These are phyloP conservation scores for Cantharis rustica DNA, from an alignment of 2,888 invertebrate genomes.

Conservation along the genomic window DNA sequence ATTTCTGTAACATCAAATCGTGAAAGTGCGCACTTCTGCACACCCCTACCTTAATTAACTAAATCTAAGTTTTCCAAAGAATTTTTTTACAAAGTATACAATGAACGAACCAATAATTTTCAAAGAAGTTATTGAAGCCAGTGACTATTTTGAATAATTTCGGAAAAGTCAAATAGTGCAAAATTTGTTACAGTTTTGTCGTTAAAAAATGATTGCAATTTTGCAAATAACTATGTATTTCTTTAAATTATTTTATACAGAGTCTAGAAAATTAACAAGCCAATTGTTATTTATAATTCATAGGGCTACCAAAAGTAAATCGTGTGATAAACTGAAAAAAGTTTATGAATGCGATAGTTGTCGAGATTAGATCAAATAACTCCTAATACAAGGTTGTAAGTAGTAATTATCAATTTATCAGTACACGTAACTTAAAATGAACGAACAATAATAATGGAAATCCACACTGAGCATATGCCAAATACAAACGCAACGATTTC, in stretches of 20 bases:
- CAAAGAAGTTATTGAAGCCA: too few species aligned
- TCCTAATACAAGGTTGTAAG: slow-evolving; percentile 17
- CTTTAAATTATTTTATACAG: neutral
- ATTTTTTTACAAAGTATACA: too few species aligned
- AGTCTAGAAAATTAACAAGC: neutral
- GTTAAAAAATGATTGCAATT: too few species aligned
- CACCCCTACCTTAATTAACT: too few species aligned
- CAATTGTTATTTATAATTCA: neutral
- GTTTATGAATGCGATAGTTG: slow-evolving; percentile 11
- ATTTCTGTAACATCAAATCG: too few species aligned
- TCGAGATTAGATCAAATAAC: slow-evolving; percentile 16
- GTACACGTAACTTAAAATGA: slow-evolving; percentile 28
- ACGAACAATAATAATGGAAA: slow-evolving; percentile 33
- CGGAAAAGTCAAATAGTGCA: too few species aligned
- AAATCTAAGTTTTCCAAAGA: too few species aligned
- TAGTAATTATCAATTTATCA: slow-evolving; percentile 28
- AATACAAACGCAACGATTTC: slow-evolving; percentile 37
- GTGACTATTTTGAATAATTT: too few species aligned
- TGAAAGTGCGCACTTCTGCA: too few species aligned
- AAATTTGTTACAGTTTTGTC: too few species aligned
- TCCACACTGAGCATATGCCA: slow-evolving; percentile 32
- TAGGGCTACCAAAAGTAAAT: slow-evolving; percentile 3
- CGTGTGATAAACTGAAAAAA: slow-evolving; percentile 14
- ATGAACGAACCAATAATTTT: too few species aligned
- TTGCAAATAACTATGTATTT: neutral